Conservation (phyloP, 2,113 vertebrate genomes). For the Pseudonaja textilis region DNA sequence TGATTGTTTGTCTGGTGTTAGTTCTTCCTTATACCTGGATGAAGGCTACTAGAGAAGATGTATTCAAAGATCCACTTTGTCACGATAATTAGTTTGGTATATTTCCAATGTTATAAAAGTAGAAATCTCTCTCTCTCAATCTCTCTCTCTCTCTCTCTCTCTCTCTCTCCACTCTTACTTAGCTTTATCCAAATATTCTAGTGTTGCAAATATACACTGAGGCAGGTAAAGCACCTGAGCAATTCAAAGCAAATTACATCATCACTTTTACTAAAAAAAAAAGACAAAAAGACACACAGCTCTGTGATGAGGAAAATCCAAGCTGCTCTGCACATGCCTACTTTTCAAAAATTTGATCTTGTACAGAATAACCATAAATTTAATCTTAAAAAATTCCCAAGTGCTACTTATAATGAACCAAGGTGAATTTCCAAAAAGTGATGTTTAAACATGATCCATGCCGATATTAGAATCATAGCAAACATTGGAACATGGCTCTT, state of each 20-base stretch:
- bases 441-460: neutral
- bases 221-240: neutral
- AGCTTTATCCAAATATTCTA: neutral
- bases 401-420: neutral
- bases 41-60: neutral
- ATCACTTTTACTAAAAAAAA: neutral
- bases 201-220: neutral
- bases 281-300: neutral
- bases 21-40: neutral
- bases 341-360: neutral
- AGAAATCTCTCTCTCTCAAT: neutral
- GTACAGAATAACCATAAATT: neutral
- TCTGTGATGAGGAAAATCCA: neutral
- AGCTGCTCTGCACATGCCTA: neutral
- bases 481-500: neutral
- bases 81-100: neutral
- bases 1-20: neutral
- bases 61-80: neutral
- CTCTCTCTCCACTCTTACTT: neutral
- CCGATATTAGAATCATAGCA: neutral
- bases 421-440: neutral
- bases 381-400: neutral
- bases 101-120: neutral
- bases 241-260: neutral
- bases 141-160: too few species aligned